These are phyloP conservation scores for Drosophila imparisetae DNA, from an alignment of 2,888 invertebrate genomes.

Conservation along the genomic window DNA sequence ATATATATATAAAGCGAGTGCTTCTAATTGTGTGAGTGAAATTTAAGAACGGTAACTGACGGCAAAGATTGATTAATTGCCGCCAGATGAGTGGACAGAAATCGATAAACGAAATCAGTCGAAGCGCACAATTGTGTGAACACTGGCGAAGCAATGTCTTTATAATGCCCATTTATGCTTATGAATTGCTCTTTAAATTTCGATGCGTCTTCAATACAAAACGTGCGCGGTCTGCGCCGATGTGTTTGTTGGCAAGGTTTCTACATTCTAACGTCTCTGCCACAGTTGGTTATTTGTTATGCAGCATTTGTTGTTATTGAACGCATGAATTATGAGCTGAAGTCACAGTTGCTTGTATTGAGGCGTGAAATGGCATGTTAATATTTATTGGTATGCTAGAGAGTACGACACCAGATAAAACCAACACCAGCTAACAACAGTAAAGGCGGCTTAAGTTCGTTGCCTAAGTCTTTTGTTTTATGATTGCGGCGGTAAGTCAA, in stretches of 20 bases:
- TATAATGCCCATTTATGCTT: constrained; percentile 77
- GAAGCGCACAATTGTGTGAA: constrained; percentile 39
- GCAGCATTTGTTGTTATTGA: constrained; percentile 71
- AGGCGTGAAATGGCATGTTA: constrained; percentile 81
- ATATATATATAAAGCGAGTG: constrained; percentile 36
- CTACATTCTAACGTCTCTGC: constrained; percentile 31
- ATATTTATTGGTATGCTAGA: constrained; percentile 53
- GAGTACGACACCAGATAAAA: constrained; percentile 27
- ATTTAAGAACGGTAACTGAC: constrained; percentile 71
- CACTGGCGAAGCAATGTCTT: constrained; percentile 49
- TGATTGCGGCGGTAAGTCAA: constrained; percentile 37
- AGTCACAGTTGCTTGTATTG: constrained; percentile 61
- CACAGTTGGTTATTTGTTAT: constrained; percentile 69
- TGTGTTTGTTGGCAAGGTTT: constrained; percentile 4
- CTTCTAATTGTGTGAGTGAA: constrained; percentile 60
- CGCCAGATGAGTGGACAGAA: constrained; percentile 70
- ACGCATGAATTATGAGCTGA: constrained; percentile 70
- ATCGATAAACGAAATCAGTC: constrained; percentile 44
- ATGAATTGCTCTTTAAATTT: constrained; percentile 81
- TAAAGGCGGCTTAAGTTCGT: constrained; percentile 51
- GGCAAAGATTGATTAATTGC: constrained; percentile 67
- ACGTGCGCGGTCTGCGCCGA: constrained; percentile 43
- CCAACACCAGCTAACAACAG: constrained; percentile 10
- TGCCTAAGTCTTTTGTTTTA: constrained; percentile 76
- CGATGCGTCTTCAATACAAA: constrained; percentile 77